Evolutionary conservation across 2,113 vertebrate species (phyloP).

Genomic region (Catharus minimus): DNA sequence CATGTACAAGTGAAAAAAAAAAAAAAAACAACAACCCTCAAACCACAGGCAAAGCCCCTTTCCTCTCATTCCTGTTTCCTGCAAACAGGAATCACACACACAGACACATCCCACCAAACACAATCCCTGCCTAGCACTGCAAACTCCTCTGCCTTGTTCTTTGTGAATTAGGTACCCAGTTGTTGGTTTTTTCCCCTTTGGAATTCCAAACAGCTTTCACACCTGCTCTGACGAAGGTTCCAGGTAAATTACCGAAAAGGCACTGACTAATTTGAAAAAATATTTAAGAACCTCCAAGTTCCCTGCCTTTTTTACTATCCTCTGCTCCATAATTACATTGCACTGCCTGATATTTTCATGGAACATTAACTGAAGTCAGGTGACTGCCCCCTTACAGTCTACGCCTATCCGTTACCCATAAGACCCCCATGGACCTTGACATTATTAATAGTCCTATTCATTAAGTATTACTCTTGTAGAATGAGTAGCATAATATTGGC

Average conservation of each 20-base stretch:
- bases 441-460: slow-evolving; percentile 96
- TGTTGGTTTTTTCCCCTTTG: neutral
- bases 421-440: slow-evolving; percentile 87
- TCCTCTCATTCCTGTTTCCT: neutral
- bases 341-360: slow-evolving; percentile 95
- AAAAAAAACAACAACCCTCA: fast-evolving
- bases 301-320: slow-evolving; percentile 78
- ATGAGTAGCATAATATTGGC: slow-evolving; percentile 96
- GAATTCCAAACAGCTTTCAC: slow-evolving; percentile 9
- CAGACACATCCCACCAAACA: neutral
- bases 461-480: slow-evolving; percentile 98
- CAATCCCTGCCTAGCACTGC: neutral
- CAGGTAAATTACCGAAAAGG: neutral
- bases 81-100: fast-evolving
- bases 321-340: slow-evolving; percentile 93
- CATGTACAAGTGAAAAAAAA: neutral
- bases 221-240: neutral
- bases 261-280: slow-evolving; percentile 75
- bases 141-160: neutral
- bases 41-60: neutral
- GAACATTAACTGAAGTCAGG: slow-evolving; percentile 92
- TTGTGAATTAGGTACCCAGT: neutral
- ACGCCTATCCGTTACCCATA: slow-evolving; percentile 86
- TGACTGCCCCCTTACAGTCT: slow-evolving; percentile 85
- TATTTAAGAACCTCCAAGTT: slow-evolving; percentile 79